Evolutionary conservation across 2,888 invertebrate species (phyloP).

Genomic region (Andrena praecox): DNA sequence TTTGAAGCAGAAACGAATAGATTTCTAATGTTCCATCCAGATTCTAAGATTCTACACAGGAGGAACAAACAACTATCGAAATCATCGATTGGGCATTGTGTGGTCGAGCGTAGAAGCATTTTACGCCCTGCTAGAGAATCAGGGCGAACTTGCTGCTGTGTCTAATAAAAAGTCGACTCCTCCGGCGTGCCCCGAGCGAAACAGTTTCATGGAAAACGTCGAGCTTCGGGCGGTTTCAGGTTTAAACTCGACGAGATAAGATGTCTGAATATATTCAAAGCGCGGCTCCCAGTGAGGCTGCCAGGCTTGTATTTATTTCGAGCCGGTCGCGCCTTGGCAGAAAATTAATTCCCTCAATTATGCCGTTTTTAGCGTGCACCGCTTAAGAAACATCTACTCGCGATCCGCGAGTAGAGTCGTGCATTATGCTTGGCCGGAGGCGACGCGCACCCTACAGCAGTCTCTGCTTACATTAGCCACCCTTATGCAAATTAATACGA

Average conservation of each 20-base stretch:
- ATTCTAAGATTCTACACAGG: no score
- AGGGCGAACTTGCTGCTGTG: background rate
- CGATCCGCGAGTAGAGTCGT: constrained; percentile 54
- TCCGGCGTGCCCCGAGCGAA: background rate
- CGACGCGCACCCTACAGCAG: constrained; percentile 60
- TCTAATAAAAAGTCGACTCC: constrained; percentile 25
- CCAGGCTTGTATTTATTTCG: constrained; percentile 43
- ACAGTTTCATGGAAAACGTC: constrained; percentile 35
- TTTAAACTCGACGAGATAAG: constrained; percentile 48
- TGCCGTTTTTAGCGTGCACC: constrained; percentile 65
- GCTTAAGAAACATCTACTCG: constrained; percentile 65
- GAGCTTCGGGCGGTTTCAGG: constrained; percentile 49
- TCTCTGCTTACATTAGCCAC: constrained; percentile 73
- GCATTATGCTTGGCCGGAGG: constrained; percentile 62
- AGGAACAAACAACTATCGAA: no score
- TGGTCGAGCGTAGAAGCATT: no score
- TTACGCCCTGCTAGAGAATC: background rate
- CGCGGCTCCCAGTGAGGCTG: background rate
- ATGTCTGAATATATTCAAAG: constrained; percentile 47
- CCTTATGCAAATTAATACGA: constrained; percentile 76
- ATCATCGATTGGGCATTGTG: no score
- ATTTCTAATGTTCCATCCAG: no score
- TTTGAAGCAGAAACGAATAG: no score
- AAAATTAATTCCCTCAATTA: constrained; percentile 70
- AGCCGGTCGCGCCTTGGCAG: constrained; percentile 39